Evolutionary conservation across 1,140 invertebrate species (phyloP).

Genomic region (Atta colombica): DNA sequence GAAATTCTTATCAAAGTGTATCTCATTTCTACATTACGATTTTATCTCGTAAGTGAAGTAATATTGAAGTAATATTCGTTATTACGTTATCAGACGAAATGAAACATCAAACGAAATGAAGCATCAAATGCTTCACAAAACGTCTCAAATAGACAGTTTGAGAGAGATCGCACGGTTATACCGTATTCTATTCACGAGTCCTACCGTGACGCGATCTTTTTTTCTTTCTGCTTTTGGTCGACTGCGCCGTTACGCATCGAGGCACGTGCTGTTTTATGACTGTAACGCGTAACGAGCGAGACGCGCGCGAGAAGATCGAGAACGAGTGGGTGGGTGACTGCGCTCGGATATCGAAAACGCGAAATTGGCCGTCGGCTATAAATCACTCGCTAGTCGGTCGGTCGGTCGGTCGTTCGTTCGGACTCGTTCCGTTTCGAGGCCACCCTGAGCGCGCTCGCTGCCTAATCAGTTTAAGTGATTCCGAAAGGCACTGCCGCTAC

Average conservation of each 20-base stretch:
- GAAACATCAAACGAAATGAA: background rate
- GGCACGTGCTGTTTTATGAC: constrained; percentile 72
- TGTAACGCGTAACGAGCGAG: constrained; percentile 66
- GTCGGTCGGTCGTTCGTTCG: constrained; percentile 38
- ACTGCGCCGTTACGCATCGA: constrained; percentile 42
- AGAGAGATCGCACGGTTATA: background rate
- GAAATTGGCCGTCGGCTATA: constrained; percentile 74
- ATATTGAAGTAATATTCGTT: background rate
- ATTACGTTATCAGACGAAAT: background rate
- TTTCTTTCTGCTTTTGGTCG: constrained; percentile 8
- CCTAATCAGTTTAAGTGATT: constrained; percentile 82
- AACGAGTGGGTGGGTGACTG: constrained; percentile 49
- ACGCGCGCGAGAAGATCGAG: constrained; percentile 52
- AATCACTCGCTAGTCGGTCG: constrained; percentile 68
- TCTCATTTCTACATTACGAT: background rate
- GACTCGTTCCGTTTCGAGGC: constrained; percentile 43
- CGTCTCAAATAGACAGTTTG: background rate
- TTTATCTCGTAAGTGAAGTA: background rate
- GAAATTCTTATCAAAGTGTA: background rate
- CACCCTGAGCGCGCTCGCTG: constrained; percentile 71
- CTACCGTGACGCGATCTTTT: background rate
- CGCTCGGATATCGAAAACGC: constrained; percentile 74
- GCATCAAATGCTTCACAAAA: background rate
- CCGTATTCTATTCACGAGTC: constrained; percentile 6
- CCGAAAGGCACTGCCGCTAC: constrained; percentile 72